Percentiles rank a stretch among this genome's conserved stretches.
Evolutionary conservation across 2,113 vertebrate genomes (phyloP).

Genomic region (Dendrocopos noguchii): DNA sequence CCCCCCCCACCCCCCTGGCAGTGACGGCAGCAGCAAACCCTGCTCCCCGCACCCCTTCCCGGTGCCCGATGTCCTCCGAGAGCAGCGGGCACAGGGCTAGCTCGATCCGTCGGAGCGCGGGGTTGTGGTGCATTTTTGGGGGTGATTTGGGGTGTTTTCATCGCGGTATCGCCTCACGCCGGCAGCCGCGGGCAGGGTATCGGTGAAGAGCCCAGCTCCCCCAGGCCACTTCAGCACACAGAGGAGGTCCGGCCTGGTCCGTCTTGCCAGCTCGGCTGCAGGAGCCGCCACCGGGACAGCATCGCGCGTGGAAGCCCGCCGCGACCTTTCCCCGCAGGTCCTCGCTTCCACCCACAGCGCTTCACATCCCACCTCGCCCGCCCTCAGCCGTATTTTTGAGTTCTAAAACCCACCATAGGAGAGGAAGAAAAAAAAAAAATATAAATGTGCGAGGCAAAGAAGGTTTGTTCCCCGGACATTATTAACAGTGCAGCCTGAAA

Average conservation of each 20-base stretch:
- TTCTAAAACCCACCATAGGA: conserved; percentile 5
- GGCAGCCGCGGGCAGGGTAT: neutral
- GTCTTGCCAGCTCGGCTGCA: neutral
- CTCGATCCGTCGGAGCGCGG: neutral
- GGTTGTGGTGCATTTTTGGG: accelerated
- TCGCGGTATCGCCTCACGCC: neutral
- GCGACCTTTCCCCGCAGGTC: neutral
- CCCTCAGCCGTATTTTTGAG: neutral
- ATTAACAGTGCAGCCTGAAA: conserved; percentile 72
- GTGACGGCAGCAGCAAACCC: conserved; percentile 72
- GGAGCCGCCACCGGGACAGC: neutral
- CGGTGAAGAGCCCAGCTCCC: neutral
- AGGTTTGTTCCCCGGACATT: conserved; percentile 71
- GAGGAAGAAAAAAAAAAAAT: neutral
- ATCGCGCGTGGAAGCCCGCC: neutral
- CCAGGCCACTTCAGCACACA: neutral
- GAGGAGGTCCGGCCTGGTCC: neutral
- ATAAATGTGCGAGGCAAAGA: conserved; percentile 54
- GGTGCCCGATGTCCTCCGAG: too few relatives aligned
- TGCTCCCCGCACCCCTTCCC: conserved; percentile 57
- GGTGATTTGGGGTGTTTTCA: neutral
- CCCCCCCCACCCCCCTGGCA: too few relatives aligned
- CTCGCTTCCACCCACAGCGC: neutral
- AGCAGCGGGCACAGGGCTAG: neutral
- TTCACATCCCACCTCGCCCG: neutral